Percentiles rank a stretch among this genome's conserved stretches.
Conservation (phyloP, 1,140 invertebrate genomes). For the Heliconius melpomene region DNA sequence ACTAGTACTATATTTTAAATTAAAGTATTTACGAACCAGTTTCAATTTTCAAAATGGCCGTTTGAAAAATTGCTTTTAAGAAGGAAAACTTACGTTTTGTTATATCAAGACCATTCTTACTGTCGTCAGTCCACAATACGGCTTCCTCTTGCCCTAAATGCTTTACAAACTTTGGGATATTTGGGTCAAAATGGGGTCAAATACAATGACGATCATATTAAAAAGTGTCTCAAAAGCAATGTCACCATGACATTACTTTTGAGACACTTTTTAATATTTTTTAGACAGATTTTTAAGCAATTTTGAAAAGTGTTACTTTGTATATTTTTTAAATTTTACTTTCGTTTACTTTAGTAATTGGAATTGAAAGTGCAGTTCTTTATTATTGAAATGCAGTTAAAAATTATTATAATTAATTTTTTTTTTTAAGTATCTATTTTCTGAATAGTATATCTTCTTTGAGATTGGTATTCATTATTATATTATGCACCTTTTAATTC, state of each 20-base stretch:
- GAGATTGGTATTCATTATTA: no score
- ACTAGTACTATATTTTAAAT: neutral
- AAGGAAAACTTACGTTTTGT: slow-evolving; percentile 24
- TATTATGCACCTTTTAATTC: no score
- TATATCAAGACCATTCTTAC: slow-evolving; percentile 27
- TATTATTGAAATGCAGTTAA: neutral
- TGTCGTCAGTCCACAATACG: slow-evolving; percentile 28
- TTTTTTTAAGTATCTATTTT: no score
- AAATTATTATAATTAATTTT: no score
- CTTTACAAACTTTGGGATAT: slow-evolving; percentile 33
- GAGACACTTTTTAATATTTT: no score
- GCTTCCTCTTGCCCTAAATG: slow-evolving; percentile 37
- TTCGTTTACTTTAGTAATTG: slow-evolving; percentile 1
- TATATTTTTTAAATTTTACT: neutral
- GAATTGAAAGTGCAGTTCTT: neutral
- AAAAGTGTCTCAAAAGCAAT: slow-evolving; percentile 17
- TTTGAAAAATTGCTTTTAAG: slow-evolving; percentile 22
- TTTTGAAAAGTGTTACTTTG: neutral
- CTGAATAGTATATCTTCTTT: no score
- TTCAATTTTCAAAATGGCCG: slow-evolving; percentile 3
- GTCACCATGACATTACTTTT: neutral
- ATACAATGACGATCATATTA: slow-evolving; percentile 26
- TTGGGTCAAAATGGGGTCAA: slow-evolving; percentile 28
- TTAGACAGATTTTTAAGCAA: neutral
- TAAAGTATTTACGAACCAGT: neutral